Evolutionary conservation across 2,113 vertebrate genomes (phyloP).

Genomic region (Bostrychus sinensis): DNA sequence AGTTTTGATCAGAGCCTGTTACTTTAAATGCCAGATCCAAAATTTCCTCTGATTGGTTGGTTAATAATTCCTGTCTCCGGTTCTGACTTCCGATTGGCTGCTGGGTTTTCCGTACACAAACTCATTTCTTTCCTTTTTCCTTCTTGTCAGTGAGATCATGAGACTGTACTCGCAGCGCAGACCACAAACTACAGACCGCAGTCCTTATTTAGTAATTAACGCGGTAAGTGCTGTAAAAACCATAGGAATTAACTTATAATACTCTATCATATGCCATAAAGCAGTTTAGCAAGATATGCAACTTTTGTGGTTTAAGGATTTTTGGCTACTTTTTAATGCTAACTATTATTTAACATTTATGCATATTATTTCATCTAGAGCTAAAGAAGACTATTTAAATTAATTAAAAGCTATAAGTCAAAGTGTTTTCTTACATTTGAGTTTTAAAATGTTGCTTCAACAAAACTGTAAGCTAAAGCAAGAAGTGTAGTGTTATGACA

Average conservation of each 20-base stretch:
- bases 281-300: not conserved
- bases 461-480: not conserved
- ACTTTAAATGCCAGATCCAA: slow-evolving; percentile 54
- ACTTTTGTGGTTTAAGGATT: not conserved
- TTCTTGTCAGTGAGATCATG: slow-evolving; percentile 35
- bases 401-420: not conserved
- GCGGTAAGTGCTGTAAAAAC: slow-evolving; percentile 40
- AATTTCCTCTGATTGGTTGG: slow-evolving; percentile 38
- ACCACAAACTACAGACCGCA: not conserved
- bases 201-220: not conserved
- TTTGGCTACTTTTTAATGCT: too few species aligned
- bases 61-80: not conserved
- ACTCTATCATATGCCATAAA: not conserved
- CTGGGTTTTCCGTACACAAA: not conserved
- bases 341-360: too few species aligned
- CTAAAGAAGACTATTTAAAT: too few species aligned
- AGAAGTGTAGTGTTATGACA: not conserved
- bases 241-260: not conserved
- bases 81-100: slow-evolving; percentile 20
- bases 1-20: slow-evolving; percentile 15
- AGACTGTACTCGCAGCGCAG: slow-evolving; percentile 14
- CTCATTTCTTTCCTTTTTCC: slow-evolving; percentile 9
- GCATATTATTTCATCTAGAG: too few species aligned
- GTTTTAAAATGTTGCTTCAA: not conserved
- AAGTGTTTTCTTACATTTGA: not conserved